Percentiles rank a stretch among this genome's conserved stretches.
phyloP scores from a whole-genome alignment of 2,113 vertebrate species.

The Macrotus californicus region DNA sequence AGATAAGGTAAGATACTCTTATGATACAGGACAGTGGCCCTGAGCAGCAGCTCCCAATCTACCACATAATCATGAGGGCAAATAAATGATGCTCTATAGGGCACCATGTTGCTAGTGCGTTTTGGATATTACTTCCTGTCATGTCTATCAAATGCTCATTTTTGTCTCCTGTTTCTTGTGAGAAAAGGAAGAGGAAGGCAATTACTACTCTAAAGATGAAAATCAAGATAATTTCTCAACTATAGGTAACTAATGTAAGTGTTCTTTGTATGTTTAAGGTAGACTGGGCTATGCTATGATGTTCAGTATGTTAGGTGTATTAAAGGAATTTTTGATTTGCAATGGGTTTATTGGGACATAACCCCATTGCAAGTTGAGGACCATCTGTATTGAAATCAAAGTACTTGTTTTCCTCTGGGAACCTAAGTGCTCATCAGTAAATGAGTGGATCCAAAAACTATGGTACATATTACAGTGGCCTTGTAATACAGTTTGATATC shows the following conservation, averaged over 20 bases:
- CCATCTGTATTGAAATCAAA: not conserved
- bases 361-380: not conserved
- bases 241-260: not conserved
- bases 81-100: not conserved
- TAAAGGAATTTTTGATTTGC: not conserved
- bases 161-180: not conserved
- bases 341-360: not conserved
- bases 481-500: too few relatives aligned
- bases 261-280: not conserved
- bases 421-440: too few relatives aligned
- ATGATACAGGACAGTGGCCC: not conserved
- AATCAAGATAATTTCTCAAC: not conserved
- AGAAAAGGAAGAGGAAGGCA: not conserved
- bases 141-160: not conserved
- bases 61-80: not conserved
- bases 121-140: not conserved
- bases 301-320: not conserved
- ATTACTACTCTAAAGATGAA: not conserved
- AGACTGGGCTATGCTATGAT: not conserved
- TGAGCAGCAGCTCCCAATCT: not conserved
- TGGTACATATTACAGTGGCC: too few relatives aligned
- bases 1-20: not conserved
- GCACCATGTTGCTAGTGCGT: not conserved
- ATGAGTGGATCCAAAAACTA: too few relatives aligned
- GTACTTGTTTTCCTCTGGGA: not conserved